Evolutionary conservation across 2,113 vertebrate species (phyloP).

Genomic region (Henicopernis longicauda): DNA sequence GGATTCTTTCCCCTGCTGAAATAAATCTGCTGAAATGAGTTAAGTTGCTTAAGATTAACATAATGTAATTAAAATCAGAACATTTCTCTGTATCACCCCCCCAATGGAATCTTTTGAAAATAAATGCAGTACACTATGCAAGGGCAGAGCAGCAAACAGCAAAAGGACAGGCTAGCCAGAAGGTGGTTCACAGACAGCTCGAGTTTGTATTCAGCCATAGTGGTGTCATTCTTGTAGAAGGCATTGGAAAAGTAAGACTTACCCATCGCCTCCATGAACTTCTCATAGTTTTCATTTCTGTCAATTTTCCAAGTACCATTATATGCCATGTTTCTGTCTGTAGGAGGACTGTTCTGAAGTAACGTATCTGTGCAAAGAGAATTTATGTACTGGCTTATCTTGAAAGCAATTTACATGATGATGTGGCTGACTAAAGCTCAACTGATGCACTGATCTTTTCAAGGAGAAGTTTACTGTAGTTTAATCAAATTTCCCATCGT

Average conservation of each 20-base stretch:
- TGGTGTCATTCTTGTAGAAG: neutral
- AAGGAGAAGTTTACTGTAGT: neutral
- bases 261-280: slow-evolving; percentile 93
- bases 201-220: neutral
- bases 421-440: slow-evolving; percentile 90
- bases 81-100: neutral
- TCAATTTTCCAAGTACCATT: slow-evolving; percentile 86
- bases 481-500: neutral
- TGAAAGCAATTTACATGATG: slow-evolving; percentile 67
- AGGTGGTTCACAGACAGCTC: neutral
- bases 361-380: slow-evolving; percentile 27
- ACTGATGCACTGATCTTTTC: slow-evolving; percentile 17
- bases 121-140: neutral
- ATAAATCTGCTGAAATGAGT: neutral
- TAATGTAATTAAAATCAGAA: neutral
- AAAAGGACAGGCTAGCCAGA: neutral
- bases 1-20: neutral
- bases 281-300: slow-evolving; percentile 85
- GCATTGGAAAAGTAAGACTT: slow-evolving; percentile 52
- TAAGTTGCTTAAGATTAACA: neutral
- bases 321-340: slow-evolving; percentile 77
- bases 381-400: slow-evolving; percentile 81
- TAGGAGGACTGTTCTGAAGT: neutral
- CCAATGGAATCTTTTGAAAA: neutral
- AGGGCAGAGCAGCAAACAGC: neutral